Conservation (phyloP, 2,888 invertebrate genomes). For the Lucinisca nassula region DNA sequence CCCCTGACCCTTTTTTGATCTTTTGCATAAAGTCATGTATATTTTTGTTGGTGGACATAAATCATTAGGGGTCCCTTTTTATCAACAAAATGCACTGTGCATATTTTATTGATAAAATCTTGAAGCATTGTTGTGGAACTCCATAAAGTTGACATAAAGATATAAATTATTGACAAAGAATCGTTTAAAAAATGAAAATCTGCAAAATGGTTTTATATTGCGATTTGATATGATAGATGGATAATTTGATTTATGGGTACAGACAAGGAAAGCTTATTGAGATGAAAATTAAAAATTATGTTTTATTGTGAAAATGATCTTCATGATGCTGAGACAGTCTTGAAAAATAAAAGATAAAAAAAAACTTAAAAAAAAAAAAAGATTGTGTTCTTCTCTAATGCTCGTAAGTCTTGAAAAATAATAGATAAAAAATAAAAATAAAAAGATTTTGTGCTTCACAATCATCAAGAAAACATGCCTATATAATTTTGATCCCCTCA, state of each 20-base stretch:
- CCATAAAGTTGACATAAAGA: background rate
- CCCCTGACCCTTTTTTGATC: background rate
- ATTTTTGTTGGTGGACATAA: background rate
- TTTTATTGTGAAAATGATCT: too few relatives aligned
- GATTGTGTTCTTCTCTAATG: too few relatives aligned
- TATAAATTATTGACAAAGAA: background rate
- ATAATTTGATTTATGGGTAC: background rate
- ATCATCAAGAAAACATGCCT: too few relatives aligned
- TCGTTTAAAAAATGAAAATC: background rate
- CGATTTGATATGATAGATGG: background rate
- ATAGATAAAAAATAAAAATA: too few relatives aligned
- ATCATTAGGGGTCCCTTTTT: background rate
- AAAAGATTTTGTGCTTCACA: too few relatives aligned
- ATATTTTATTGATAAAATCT: background rate
- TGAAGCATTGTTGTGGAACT: background rate
- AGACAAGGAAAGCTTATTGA: too few relatives aligned
- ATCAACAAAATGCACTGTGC: background rate
- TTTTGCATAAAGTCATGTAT: background rate
- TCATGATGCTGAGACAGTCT: too few relatives aligned
- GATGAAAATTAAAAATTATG: too few relatives aligned
- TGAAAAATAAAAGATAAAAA: too few relatives aligned
- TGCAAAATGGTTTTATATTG: background rate
- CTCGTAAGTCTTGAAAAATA: too few relatives aligned
- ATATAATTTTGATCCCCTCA: too few relatives aligned
- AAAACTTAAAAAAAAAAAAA: too few relatives aligned